Percentiles rank a stretch among this genome's conserved stretches.
Conservation (phyloP, 2,113 vertebrate species). For the Tupaia tana region DNA sequence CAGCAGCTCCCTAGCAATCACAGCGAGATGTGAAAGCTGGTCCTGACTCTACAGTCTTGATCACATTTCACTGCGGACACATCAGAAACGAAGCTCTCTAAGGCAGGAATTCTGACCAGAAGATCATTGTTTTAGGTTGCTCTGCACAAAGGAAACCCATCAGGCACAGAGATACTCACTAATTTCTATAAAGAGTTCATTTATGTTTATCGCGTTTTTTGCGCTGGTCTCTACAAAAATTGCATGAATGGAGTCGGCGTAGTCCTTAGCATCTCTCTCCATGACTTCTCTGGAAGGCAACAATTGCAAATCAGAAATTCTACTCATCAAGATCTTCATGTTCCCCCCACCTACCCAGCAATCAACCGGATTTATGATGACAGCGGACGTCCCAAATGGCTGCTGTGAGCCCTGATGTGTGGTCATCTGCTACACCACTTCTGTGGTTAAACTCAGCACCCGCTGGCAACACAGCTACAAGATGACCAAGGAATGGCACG, state of each 20-base stretch:
- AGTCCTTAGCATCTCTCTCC: constrained; percentile 98
- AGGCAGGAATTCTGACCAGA: neutral
- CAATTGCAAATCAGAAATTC: constrained; percentile 52
- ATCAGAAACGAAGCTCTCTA: neutral
- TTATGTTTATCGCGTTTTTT: constrained; percentile 99
- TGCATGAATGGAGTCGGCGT: constrained; percentile 98
- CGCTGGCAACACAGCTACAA: too few species aligned
- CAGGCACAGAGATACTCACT: constrained; percentile 91
- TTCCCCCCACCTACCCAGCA: neutral
- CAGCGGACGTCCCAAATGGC: neutral
- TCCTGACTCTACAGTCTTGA: neutral
- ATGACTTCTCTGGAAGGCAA: constrained; percentile 93
- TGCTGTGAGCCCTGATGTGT: neutral
- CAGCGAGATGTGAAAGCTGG: accelerated
- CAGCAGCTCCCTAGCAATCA: neutral
- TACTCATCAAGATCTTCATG: neutral
- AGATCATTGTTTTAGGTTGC: neutral
- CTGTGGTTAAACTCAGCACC: accelerated
- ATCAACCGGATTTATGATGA: neutral
- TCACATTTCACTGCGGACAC: neutral
- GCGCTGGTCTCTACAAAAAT: constrained; percentile 99
- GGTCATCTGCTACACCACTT: neutral
- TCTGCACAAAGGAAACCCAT: constrained; percentile 38
- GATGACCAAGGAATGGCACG: accelerated
- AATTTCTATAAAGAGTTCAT: constrained; percentile 99